These are phyloP conservation scores for Cenopis cana DNA, from an alignment of 2,888 invertebrate genomes.

Conservation along the genomic window DNA sequence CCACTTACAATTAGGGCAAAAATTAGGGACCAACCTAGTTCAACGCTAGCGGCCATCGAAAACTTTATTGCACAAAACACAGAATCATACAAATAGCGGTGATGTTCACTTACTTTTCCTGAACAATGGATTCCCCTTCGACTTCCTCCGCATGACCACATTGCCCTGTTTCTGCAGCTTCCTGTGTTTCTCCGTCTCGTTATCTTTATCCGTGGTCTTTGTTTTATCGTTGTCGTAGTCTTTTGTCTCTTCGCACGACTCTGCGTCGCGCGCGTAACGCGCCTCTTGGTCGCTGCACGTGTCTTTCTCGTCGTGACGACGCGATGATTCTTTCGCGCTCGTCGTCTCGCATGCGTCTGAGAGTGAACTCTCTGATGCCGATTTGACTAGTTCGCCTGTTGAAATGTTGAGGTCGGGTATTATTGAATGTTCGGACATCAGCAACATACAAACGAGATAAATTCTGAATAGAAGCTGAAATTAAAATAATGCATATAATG, in stretches of 20 bases:
- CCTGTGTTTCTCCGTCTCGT: slow-evolving; percentile 54
- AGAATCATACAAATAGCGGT: too few relatives aligned
- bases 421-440: background rate
- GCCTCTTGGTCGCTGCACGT: slow-evolving; percentile 85
- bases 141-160: slow-evolving; percentile 86
- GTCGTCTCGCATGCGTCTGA: slow-evolving; percentile 89
- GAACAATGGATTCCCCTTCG: slow-evolving; percentile 87
- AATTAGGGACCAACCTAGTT: too few relatives aligned
- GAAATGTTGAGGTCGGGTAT: background rate
- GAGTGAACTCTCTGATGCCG: slow-evolving; percentile 95
- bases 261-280: slow-evolving; percentile 51
- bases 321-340: slow-evolving; percentile 89
- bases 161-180: slow-evolving; percentile 80
- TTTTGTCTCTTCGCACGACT: slow-evolving; percentile 74
- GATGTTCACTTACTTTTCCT: slow-evolving; percentile 88
- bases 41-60: too few relatives aligned
- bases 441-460: background rate
- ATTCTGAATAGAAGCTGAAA: too few relatives aligned
- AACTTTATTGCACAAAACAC: too few relatives aligned
- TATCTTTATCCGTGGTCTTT: too few relatives aligned
- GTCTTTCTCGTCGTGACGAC: slow-evolving; percentile 89
- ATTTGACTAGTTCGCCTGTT: slow-evolving; percentile 87
- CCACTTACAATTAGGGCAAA: too few relatives aligned
- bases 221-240: slow-evolving; percentile 63
- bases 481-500: background rate